Evolutionary conservation across 2,113 vertebrate species (phyloP), one percentile per base, ranked within the genome.

Genomic region (Athene cunicularia): DNA sequence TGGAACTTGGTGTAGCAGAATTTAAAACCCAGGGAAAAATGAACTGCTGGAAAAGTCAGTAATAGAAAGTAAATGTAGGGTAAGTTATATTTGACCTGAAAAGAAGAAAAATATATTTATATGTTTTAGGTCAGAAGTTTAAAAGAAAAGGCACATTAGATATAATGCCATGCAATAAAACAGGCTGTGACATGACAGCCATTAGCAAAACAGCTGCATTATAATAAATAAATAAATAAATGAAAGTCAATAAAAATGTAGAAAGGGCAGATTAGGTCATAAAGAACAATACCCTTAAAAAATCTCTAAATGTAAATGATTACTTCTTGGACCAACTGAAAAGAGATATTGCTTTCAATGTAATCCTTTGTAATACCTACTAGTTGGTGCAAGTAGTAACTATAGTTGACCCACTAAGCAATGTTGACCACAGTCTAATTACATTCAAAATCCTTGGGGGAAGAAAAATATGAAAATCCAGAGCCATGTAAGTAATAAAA

Each of bases 171-270:
- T 35, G 63, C 80, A 92, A 91, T 92, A 93, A 96, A 96, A 76
- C 37, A 91, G 68, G 24, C n/a, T 91, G 39, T 94, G 94, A 90
- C 70, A 72, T 70, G 88, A 94, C 74, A 96, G 67, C 47, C 84
- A 95, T 97, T 96, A 96, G 80, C 86, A 94, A 94, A 93, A 90
- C 63, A 95, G 80, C 12, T 72, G 27, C 63, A 80, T 86, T 64
- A 84, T 35, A 94, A 77, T 4, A 95, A 86, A 87, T 37, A 90
- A 86, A 45, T 43, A 62, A 77, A 76, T 73, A 14, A 85, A 90
- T 22, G 0, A 58, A 81, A 87, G 52, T 70, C 55, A 91, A 62
- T 94, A 72, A 63, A 90, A 86, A 91, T 33, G 16, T 56, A 81
- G 53, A 75, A 96, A 94, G 23, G 66, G 67, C 35, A 96, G 50